These are phyloP conservation scores for Melitaea athalia DNA, from an alignment of 2,888 invertebrate species.

Conservation along the genomic window DNA sequence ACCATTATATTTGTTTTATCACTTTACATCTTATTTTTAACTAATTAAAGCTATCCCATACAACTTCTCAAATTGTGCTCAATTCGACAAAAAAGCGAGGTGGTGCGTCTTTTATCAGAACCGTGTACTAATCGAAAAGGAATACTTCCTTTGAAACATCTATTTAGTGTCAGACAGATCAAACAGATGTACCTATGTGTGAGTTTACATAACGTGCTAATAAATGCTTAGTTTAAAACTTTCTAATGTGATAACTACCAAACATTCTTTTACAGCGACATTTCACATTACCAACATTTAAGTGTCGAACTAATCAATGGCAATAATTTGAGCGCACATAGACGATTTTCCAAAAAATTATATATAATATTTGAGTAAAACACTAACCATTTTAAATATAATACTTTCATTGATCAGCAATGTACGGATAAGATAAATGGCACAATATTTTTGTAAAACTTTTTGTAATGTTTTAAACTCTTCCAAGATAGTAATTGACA, in stretches of 20 bases:
- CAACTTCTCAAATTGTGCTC: slow-evolving; percentile 75
- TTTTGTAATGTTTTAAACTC: slow-evolving; percentile 48
- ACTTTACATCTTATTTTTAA: slow-evolving; percentile 61
- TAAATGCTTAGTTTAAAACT: slow-evolving; percentile 19
- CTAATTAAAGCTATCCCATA: slow-evolving; percentile 83
- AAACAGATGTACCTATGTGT: slow-evolving; percentile 21
- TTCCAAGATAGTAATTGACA: slow-evolving; percentile 75
- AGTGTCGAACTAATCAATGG: neutral
- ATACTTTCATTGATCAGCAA: neutral
- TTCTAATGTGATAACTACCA: slow-evolving; percentile 22
- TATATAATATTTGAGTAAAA: too few relatives aligned
- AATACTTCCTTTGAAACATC: slow-evolving; percentile 23
- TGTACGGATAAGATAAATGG: slow-evolving; percentile 12
- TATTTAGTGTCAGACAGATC: slow-evolving; percentile 17
- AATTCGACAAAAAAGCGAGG: slow-evolving; percentile 61
- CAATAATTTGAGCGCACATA: slow-evolving; percentile 5
- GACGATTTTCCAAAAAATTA: neutral
- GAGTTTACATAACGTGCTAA: slow-evolving; percentile 32
- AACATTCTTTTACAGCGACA: slow-evolving; percentile 12
- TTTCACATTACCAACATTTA: neutral
- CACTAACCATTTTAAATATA: neutral
- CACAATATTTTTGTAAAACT: slow-evolving; percentile 27
- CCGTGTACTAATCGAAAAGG: slow-evolving; percentile 27
- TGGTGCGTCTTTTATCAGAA: slow-evolving; percentile 29
- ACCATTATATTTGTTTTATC: slow-evolving; percentile 49